Conservation (phyloP, 2,888 invertebrate species). For the Cerastoderma edule region DNA sequence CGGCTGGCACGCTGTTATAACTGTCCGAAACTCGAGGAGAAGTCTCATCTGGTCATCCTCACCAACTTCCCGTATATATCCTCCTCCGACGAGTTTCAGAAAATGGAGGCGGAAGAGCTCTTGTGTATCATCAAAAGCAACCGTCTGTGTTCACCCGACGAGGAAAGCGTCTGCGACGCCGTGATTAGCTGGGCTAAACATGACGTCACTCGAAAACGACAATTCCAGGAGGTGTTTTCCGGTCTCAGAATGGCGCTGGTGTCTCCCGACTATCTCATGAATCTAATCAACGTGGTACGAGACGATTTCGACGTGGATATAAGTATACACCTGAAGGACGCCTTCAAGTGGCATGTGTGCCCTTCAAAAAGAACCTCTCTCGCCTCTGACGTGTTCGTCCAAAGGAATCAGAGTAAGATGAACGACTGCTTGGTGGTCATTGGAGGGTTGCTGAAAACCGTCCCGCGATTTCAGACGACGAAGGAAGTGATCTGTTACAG, state of each 20-base stretch:
- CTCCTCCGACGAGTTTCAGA: constrained; percentile 71
- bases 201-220: constrained; percentile 85
- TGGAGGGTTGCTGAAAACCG: constrained; percentile 71
- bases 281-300: constrained; percentile 60
- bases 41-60: constrained; percentile 89
- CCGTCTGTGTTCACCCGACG: constrained; percentile 93
- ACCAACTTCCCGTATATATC: constrained; percentile 68
- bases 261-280: constrained; percentile 72
- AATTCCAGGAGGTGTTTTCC: constrained; percentile 83
- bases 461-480: constrained; percentile 69
- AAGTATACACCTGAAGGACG: constrained; percentile 65
- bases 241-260: constrained; percentile 74
- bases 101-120: constrained; percentile 90
- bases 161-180: constrained; percentile 91
- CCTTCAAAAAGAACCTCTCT: constrained; percentile 66
- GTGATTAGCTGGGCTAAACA: constrained; percentile 89
- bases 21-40: constrained; percentile 88
- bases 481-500: constrained; percentile 76
- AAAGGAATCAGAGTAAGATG: constrained; percentile 63
- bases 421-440: constrained; percentile 72
- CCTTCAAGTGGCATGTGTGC: constrained; percentile 71
- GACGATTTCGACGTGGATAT: constrained; percentile 51
- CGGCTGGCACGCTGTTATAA: constrained; percentile 91
- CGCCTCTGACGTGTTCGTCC: constrained; percentile 61
- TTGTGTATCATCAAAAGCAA: constrained; percentile 91